Evolutionary conservation across 2,888 invertebrate genomes (phyloP).

Genomic region (Caenorhabditis sinica): DNA sequence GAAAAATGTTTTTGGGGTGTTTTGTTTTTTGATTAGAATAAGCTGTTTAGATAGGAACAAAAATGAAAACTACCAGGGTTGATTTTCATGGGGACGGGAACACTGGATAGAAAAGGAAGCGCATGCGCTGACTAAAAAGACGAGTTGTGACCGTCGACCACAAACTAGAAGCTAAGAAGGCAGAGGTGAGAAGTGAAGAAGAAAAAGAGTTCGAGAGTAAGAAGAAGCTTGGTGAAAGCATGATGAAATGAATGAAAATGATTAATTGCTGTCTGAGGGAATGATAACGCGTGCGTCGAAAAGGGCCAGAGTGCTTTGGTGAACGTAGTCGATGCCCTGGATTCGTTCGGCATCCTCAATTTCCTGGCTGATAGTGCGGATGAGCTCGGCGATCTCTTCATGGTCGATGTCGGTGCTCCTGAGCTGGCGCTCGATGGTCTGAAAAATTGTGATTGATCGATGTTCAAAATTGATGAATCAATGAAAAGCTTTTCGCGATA

Average conservation of each 20-base stretch:
- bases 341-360: slow-evolving; percentile 52
- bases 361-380: slow-evolving; percentile 34
- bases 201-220: background rate
- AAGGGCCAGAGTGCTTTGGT: slow-evolving; percentile 37
- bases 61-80: slow-evolving; percentile 33
- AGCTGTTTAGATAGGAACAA: background rate
- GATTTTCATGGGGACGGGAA: slow-evolving; percentile 35
- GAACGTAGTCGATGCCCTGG: slow-evolving; percentile 34
- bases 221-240: slow-evolving; percentile 31
- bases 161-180: slow-evolving; percentile 25
- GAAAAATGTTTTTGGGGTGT: slow-evolving; percentile 28
- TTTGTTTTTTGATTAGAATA: slow-evolving; percentile 21
- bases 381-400: slow-evolving; percentile 24
- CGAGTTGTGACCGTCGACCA: slow-evolving; percentile 33
- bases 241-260: slow-evolving; percentile 24
- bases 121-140: slow-evolving; percentile 33
- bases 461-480: too few relatives aligned
- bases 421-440: slow-evolving; percentile 47
- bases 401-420: slow-evolving; percentile 18
- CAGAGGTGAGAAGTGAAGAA: slow-evolving; percentile 3
- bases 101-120: slow-evolving; percentile 40
- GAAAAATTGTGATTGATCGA: too few relatives aligned
- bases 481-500: too few relatives aligned
- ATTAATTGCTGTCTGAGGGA: slow-evolving; percentile 53
- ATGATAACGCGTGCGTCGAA: slow-evolving; percentile 50